Base-by-base conservation (phyloP, 2,888 invertebrate species). In the Meteorus colon region DNA sequence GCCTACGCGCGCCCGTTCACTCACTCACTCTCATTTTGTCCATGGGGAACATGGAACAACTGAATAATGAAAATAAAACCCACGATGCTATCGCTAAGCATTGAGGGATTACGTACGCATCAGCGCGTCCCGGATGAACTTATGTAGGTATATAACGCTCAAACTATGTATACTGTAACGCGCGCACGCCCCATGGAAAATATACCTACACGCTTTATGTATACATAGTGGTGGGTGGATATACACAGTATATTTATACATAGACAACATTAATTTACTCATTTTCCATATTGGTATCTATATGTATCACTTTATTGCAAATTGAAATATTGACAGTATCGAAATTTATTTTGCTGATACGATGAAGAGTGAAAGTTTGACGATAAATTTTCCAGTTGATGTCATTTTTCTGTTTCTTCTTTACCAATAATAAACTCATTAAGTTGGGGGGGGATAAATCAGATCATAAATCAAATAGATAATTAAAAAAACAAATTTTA, bases 11-110 rank as follows among this genome's bases (percentile, higher is more conserved):
- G 60, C 60, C 74, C 76, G 67, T 55, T 55, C 55, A 55, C 24
- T 55, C 55, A 55, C 55, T 55, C 55, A 19, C 41, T 41, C 41
- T 41, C 41, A 41, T 41, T 55, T 55, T 19, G 74, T 75, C 78
- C 76, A 72, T 77, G 75, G 77, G 79, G 80, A 77, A 83, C 82
- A 76, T 78, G 83, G 86, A 85, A 87, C 88, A 88, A 88, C 88
- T 88, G 88, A 89, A 89, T 89, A 89, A 89, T 88, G 88, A 88
- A 89, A 89, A 88, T 88, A 88, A 87, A 89, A 88, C 87, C 87
- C 85, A 82, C 83, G 88, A 88, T 88, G 85, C 83, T 88, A 88
- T 88, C 88, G 84, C 83, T 86, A 86, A 87, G 88, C 86, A 87
- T 84, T 83, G 82, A 82, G 83, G 87, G 87, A 88, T 88, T 88